A percentile compares a stretch with the other conserved stretches of the same genome.
These are phyloP conservation scores for Aethes cnicana DNA, from an alignment of 2,888 invertebrate species.

Conservation along the genomic window DNA sequence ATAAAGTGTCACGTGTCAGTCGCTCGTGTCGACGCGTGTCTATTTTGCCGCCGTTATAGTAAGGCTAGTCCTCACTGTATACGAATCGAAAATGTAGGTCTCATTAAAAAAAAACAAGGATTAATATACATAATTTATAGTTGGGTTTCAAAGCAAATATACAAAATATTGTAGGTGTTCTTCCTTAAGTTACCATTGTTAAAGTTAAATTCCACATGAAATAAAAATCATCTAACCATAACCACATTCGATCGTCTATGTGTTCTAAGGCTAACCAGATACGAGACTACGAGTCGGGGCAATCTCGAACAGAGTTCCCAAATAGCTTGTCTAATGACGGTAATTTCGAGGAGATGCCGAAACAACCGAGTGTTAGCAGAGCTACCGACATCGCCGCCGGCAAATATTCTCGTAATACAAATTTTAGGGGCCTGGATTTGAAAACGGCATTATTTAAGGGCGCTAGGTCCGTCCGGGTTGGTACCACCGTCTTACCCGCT, in stretches of 20 bases:
- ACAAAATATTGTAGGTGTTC: too few species aligned
- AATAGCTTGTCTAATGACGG: conserved; percentile 51
- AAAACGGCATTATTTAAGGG: too few species aligned
- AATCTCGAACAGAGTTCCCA: conserved; percentile 25
- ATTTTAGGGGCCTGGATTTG: too few species aligned
- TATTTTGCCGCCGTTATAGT: conserved; percentile 7
- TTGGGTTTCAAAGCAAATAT: too few species aligned
- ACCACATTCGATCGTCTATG: neutral
- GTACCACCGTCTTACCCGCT: too few species aligned
- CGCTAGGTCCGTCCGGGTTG: too few species aligned
- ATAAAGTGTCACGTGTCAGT: conserved; percentile 28
- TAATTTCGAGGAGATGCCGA: conserved; percentile 53
- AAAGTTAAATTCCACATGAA: neutral
- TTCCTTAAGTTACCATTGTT: too few species aligned
- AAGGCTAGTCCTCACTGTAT: conserved; percentile 5
- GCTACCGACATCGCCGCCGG: neutral
- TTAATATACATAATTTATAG: too few species aligned
- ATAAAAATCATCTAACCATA: neutral
- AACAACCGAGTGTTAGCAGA: conserved; percentile 44
- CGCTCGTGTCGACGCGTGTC: conserved; percentile 16
- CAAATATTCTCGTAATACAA: too few species aligned
- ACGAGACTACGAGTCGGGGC: conserved; percentile 17
- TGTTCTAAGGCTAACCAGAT: conserved; percentile 16
- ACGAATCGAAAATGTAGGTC: too few species aligned
- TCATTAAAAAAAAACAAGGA: too few species aligned